Conservation (phyloP, 2,888 invertebrate species). For the Laspeyria flexula region DNA sequence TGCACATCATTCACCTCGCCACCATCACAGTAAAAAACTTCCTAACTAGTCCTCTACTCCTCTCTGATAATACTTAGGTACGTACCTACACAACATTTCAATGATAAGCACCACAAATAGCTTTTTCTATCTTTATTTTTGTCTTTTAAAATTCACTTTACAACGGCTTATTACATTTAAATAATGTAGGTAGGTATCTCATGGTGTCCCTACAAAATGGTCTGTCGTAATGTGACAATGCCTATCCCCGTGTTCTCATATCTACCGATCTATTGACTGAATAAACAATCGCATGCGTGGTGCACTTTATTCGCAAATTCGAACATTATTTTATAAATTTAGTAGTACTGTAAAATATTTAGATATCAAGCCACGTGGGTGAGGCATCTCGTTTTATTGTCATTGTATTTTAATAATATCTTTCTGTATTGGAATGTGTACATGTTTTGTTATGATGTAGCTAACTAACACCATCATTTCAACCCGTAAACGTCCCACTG, state of each 20-base stretch:
- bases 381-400: constrained; percentile 26
- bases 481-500: too few species aligned
- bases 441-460: neutral
- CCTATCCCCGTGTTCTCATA: constrained; percentile 26
- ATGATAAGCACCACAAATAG: too few species aligned
- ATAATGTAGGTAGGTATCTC: neutral
- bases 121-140: too few species aligned
- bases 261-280: constrained; percentile 45
- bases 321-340: constrained; percentile 48
- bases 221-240: constrained; percentile 37
- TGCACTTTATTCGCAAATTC: constrained; percentile 43
- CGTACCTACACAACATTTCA: too few species aligned
- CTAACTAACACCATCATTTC: too few species aligned
- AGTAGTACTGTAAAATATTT: constrained; percentile 51
- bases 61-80: too few species aligned
- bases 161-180: too few species aligned
- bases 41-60: too few species aligned
- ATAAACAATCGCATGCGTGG: constrained; percentile 46
- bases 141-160: too few species aligned
- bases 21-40: too few species aligned
- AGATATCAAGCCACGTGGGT: constrained; percentile 39
- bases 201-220: constrained; percentile 28
- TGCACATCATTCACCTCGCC: too few species aligned
- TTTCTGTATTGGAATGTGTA: constrained; percentile 6
- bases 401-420: constrained; percentile 39